Evolutionary conservation across 2,888 invertebrate species (phyloP), one percentile per base, ranked within the genome.

Genomic region (Macrophya annulata): DNA sequence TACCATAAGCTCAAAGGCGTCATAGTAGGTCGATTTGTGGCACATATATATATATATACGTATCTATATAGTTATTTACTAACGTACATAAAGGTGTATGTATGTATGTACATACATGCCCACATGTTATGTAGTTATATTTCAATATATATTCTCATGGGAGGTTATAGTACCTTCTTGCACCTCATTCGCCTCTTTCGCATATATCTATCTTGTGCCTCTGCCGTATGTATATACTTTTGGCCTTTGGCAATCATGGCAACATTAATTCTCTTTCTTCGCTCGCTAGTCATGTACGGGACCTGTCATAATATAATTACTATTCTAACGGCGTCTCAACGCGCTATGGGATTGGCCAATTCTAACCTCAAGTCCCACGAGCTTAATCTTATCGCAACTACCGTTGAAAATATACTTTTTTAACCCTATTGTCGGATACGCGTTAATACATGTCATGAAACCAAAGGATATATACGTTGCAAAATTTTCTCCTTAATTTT

Each of bases 201-300:
- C 81, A 59, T 59, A 62, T 40, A 40, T 59, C 15, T 17, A 10
- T 21, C 6, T 74, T n/a, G 3, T 25, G 31, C 51, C 21, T 31
- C 12, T 51, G 31, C 45, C 48, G 10, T 51, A 9, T 31, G n/a
- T 62, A 51, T 43, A 62, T 43, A 62, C 81, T 62, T 79, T 85
- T 79, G 85, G 85, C 85, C 79, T 85, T 85, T 85, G 85, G 77
- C 79, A 85, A 85, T 85, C 79, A 68, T 43, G 85, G 59, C 85
- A 85, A 85, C 79, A 68, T 81, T 79, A 85, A 85, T 81, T 85
- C 77, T 85, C 68, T 81, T 81, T 62, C 71, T 83, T 68, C 83
- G 83, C 17, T 65, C 68, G 48, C 83, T 40, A 68, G 71, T 65
- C 83, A n/a, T 83, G 83, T 83, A 83, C 68, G 48, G 81, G 21